Evolutionary conservation across 2,113 vertebrate species (phyloP).

Genomic region (Limanda limanda): DNA sequence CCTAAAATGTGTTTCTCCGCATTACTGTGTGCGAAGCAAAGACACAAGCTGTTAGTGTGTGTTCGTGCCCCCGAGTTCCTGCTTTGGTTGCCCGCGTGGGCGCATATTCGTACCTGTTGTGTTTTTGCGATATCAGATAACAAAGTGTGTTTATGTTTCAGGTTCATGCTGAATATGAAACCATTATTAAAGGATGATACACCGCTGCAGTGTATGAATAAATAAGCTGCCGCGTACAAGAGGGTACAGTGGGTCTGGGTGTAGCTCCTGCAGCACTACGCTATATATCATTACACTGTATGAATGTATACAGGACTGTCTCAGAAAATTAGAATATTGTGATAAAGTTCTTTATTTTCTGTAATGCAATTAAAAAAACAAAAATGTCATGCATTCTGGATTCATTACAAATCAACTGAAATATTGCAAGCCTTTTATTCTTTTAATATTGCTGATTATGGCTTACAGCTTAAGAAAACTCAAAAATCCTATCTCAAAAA

Average conservation of each 20-base stretch:
- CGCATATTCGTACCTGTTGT: constrained; percentile 25
- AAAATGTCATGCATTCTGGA: no score
- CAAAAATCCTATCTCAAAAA: no score
- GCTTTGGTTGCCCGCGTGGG: background rate
- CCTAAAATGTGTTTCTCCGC: constrained; percentile 25
- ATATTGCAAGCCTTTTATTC: no score
- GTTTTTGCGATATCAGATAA: constrained; percentile 32
- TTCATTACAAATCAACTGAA: no score
- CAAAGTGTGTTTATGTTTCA: constrained; percentile 67
- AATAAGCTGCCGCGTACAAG: constrained; percentile 57
- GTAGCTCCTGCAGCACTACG: constrained; percentile 5
- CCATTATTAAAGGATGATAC: constrained; percentile 65
- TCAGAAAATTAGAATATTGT: no score
- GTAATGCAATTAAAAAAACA: no score
- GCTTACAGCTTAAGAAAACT: no score
- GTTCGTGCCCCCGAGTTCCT: background rate
- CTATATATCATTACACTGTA: background rate
- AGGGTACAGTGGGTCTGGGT: background rate
- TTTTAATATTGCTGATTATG: no score
- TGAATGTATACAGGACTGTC: no score
- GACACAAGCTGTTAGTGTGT: background rate
- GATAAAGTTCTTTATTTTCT: no score
- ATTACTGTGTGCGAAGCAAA: constrained; percentile 27
- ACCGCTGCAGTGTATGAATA: constrained; percentile 56
- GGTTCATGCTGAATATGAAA: constrained; percentile 64